Conservation (phyloP, 2,888 invertebrate genomes). For the Scaeva pyrastri region DNA sequence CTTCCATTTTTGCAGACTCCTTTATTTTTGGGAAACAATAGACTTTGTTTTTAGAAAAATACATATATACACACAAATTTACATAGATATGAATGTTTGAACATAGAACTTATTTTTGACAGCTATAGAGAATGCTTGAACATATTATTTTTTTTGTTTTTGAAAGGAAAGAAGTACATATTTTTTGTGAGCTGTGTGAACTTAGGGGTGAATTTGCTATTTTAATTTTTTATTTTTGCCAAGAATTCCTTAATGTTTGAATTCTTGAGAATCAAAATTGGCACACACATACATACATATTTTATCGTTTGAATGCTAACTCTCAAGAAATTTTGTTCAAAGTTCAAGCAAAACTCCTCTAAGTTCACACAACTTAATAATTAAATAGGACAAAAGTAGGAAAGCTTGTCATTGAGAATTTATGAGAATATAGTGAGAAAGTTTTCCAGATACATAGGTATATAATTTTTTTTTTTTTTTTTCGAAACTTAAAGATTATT, state of each 20-base stretch:
- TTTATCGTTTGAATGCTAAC: no score
- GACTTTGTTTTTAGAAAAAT: background rate
- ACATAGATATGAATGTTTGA: background rate
- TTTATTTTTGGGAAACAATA: conserved; percentile 44
- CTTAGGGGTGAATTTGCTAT: conserved; percentile 58
- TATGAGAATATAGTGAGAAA: background rate
- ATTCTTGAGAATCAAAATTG: background rate
- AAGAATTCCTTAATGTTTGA: background rate
- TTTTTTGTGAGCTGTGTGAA: background rate
- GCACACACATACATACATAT: no score
- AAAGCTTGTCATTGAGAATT: background rate
- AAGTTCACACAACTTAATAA: background rate
- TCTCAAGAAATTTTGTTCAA: no score
- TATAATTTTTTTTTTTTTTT: no score
- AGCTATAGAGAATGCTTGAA: background rate
- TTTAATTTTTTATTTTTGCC: conserved; percentile 50
- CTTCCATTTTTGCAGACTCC: conserved; percentile 78
- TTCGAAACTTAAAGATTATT: background rate
- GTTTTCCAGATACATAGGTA: background rate
- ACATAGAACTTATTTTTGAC: background rate
- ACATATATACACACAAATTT: background rate
- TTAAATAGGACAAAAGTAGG: no score
- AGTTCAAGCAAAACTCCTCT: background rate
- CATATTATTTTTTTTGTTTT: background rate
- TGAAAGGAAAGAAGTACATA: background rate